phyloP scores from a whole-genome alignment of 2,113 vertebrate genomes.

The Pipra filicauda region DNA sequence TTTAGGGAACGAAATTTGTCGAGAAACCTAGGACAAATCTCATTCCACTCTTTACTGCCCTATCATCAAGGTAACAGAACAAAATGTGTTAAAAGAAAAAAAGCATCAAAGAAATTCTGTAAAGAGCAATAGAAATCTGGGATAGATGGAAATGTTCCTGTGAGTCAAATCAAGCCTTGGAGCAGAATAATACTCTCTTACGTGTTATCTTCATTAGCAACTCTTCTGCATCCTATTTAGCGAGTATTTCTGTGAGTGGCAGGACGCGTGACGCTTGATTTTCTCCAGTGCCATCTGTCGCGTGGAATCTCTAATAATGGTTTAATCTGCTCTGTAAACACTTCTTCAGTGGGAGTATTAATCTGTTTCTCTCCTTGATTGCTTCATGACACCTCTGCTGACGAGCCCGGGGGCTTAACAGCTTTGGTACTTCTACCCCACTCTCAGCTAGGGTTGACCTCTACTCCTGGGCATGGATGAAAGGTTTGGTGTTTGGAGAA shows the following conservation, averaged over 20 bases:
- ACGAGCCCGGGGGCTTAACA: neutral
- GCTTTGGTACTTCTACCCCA: neutral
- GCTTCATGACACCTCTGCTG: neutral
- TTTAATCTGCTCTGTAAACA: constrained; percentile 15
- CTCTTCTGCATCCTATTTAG: constrained; percentile 20
- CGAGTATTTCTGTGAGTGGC: constrained; percentile 12
- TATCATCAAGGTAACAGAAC: constrained; percentile 47
- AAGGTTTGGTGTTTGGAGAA: neutral
- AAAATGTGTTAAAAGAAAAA: neutral
- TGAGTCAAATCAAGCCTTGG: constrained; percentile 10
- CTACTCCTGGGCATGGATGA: fast-evolving
- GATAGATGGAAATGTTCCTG: neutral
- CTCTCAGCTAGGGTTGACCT: neutral
- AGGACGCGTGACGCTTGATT: neutral
- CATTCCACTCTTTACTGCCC: neutral
- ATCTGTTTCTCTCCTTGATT: neutral
- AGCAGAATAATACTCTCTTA: constrained; percentile 17
- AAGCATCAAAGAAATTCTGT: constrained; percentile 18
- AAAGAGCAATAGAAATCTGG: neutral
- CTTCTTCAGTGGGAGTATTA: neutral
- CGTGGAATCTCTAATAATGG: constrained; percentile 2
- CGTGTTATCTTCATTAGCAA: constrained; percentile 13
- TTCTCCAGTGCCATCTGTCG: constrained; percentile 45
- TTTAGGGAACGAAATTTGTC: neutral
- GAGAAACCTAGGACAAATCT: constrained; percentile 7